Evolutionary conservation across 1,140 invertebrate species (phyloP), one percentile per base, ranked within the genome.

Genomic region (Venturia canescens): DNA sequence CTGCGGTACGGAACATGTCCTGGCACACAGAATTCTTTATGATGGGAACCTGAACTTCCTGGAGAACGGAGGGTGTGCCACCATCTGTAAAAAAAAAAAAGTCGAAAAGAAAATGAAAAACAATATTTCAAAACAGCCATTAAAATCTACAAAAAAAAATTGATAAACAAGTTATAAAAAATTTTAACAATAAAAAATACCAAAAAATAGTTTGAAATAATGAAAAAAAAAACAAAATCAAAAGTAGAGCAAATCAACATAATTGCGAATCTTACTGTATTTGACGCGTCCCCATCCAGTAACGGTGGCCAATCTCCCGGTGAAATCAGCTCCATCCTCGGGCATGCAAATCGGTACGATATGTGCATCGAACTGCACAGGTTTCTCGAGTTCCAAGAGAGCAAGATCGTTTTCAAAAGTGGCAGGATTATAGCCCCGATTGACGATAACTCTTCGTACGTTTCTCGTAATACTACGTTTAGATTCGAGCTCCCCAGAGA

Each of bases 271-370:
- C 91, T 89, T 84, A 94, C 94, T 94, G 86, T 94, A 94, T 86
- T 93, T 94, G 13, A 94, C 91, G 77, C 94, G 89, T 23, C 95
- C 95, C 95, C 95, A 95, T 1, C 97, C 97, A 0, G 96, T 97
- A 4, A 97, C 97, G 0, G 95, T 96, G 0, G 96, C 97, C 93
- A 97, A 95, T 84, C 95, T 93, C 4, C 96, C 96, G 0, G 96
- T 96, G 88, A 96, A 97, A 88, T 97, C 96, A 9, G 95, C 94
- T n/a, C 93, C 92, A 79, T 97, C 96, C 0, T 94, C 92, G 5
- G 97, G 97, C 94, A 98, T 95, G 89, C 97, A 98, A 88, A 98
- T 98, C 1, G 98, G 97, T 15, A 98, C 96, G 80, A 98, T 97
- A 88, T 98, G 97, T 4, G 95, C 93, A 86, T 98, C 96, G 86